Evolutionary conservation across 2,797 vertebrate species (phyloP), one percentile per base, ranked within the genome.

Genomic region (Rhyacichthys aspro): DNA sequence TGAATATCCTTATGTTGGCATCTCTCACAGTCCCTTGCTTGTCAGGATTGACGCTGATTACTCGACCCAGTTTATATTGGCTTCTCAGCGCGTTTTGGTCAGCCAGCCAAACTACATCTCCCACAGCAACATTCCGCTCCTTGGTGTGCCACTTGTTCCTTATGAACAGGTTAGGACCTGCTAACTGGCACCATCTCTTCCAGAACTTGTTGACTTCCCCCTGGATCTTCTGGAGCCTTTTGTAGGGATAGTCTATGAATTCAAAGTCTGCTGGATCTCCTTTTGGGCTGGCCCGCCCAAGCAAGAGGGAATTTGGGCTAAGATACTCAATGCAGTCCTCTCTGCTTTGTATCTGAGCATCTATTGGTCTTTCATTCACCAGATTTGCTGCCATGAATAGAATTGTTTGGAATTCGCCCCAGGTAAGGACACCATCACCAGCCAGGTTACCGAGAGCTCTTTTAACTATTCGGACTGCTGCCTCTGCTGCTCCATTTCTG

Each of bases 261-360:
- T 14, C 8, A n/a, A 42, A 42, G 39, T n/a, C 16, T 12, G 32
- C 48, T 2, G 16, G 33, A 5, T 67, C 54, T n/a, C 48, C 43
- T 2, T 6, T 61, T 0, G 36, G 16, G 2, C 28, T 5, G 2
- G 55, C n/a, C 1, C 50, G 1, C 0, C 59, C 54, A 0, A 59
- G 17, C 1, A 73, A 11, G 0, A 73, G 54, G 0, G 48, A 23
- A 1, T 63, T 59, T 1, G 47, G 55, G 6, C 8, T 55, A 1
- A 67, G 36, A 9, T 56, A 64, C 1, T 59, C 34, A 0, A 70
- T 11, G 34, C 52, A 54, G 43, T 65, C 36, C 1, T 41, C 59
- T n/a, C n/a, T n/a, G n/a, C n/a, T n/a, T n/a, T n/a, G n/a, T n/a
- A n/a, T n/a, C n/a, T n/a, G n/a, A n/a, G n/a, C n/a, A n/a, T n/a